phyloP scores from a whole-genome alignment of 1,140 invertebrate species.

The Planococcus citri region DNA sequence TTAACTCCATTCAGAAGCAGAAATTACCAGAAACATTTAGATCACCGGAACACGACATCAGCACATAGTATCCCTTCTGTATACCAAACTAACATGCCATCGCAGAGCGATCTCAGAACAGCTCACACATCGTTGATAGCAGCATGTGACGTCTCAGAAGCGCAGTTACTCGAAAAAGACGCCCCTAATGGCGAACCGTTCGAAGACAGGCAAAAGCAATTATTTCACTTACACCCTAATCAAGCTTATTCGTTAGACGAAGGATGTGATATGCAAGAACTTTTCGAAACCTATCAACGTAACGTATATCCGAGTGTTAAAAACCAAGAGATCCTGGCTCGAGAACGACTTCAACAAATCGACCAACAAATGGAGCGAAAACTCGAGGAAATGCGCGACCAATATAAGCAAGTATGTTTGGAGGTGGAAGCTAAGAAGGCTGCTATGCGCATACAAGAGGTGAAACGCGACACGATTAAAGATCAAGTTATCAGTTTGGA shows the following conservation, averaged over 20 bases:
- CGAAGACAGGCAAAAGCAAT: not conserved
- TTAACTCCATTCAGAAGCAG: constrained; percentile 3
- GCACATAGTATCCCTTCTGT: not conserved
- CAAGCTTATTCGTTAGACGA: not conserved
- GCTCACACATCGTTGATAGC: not conserved
- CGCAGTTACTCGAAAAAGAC: not conserved
- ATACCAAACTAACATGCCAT: not conserved
- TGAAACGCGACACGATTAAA: constrained; percentile 1
- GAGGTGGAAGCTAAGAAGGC: constrained; percentile 4
- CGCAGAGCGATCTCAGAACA: not conserved
- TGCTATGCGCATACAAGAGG: not conserved
- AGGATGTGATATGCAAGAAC: not conserved
- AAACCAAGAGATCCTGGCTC: not conserved
- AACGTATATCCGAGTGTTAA: not conserved
- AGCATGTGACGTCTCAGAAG: not conserved
- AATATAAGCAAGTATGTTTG: constrained; percentile 12
- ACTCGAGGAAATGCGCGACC: not conserved
- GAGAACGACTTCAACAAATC: not conserved
- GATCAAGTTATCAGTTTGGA: not conserved
- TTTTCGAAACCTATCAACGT: constrained; percentile 9
- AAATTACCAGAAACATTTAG: not conserved
- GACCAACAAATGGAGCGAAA: not conserved
- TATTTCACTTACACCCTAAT: not conserved
- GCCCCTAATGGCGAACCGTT: not conserved
- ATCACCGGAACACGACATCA: not conserved